Base-by-base conservation (phyloP, 2,113 vertebrate species). In the Cariama cristata region DNA sequence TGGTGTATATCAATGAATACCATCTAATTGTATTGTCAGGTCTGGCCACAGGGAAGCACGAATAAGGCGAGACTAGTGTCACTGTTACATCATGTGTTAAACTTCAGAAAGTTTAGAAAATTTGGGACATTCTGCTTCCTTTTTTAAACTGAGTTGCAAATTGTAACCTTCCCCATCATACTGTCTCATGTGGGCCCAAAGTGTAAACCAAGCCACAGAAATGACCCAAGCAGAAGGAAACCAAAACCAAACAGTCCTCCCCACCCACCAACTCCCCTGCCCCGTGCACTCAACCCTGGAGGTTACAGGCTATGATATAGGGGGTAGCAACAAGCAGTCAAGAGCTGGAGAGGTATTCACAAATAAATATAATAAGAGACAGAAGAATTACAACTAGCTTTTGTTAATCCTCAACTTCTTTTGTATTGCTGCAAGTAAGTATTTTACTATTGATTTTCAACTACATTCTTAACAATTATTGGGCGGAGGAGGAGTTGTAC, bases 211-310 rank as follows among this genome's bases (percentile, higher is more conserved):
- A 60, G 38, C 6, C 42, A 69, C 27, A 83, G 42, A 84, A 73
- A 69, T 49, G 0, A 73, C 24, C 8, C 19, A 24, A 19, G 8
- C 28, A 53, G 11, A 89, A 69, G 56, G 28, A 83, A 87, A 45
- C 2, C 12, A 69, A 77, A 84, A 14, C 0, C 1, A 68, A 42
- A 22, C 11, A 22, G 26, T 68, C 11, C 21, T 66, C 19, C 9
- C 9, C 11, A 23, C 30, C 8, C 17, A 8, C 3, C 0, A 1
- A 33, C 6, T 18, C 11, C 30, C 7, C 32, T 5, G 6, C 9
- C 26, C 17, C 0, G 0, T 35, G 24, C 20, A 9, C 50, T 71
- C 52, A 63, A 11, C 16, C 18, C 18, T 45, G 42, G n/a, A 84
- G 27, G 6, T 33, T 38, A 18, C 20, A 45, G 33, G 8, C 27